A percentile compares a stretch with the other conserved stretches of the same genome.
phyloP scores from a whole-genome alignment of 2,888 invertebrate genomes.

The Chydorus sphaericus region DNA sequence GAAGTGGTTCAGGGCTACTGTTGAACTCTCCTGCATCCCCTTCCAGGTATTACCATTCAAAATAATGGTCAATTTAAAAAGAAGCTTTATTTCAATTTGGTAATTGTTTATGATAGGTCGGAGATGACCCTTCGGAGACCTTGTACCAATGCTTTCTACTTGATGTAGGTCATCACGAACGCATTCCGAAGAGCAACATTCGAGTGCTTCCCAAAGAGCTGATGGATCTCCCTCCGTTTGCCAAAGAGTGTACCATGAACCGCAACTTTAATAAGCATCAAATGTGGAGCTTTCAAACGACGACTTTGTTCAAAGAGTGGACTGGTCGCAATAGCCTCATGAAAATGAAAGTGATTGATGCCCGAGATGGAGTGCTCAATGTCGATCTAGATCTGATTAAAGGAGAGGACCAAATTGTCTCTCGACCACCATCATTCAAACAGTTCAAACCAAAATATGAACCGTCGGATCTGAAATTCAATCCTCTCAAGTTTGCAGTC shows the following conservation, averaged over 20 bases:
- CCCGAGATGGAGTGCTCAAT: background rate
- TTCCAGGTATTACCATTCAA: no score
- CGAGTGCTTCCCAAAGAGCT: background rate
- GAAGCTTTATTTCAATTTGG: no score
- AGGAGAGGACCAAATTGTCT: background rate
- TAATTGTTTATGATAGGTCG: no score
- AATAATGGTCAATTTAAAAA: no score
- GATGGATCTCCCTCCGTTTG: background rate
- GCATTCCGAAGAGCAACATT: background rate
- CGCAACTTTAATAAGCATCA: background rate
- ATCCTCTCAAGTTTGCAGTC: background rate
- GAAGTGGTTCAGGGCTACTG: conserved; percentile 3
- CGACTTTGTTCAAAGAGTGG: background rate
- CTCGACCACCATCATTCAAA: background rate
- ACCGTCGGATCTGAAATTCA: background rate
- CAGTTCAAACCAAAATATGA: background rate
- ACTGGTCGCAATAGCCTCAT: background rate
- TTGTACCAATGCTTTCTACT: background rate
- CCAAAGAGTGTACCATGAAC: background rate
- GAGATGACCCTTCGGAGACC: background rate
- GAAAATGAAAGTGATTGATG: background rate
- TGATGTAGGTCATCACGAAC: background rate
- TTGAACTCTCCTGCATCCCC: no score
- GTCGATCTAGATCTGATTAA: background rate
- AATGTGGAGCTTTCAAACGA: background rate